Evolutionary conservation across 2,888 invertebrate genomes (phyloP).

Genomic region (Trisateles emortualis): DNA sequence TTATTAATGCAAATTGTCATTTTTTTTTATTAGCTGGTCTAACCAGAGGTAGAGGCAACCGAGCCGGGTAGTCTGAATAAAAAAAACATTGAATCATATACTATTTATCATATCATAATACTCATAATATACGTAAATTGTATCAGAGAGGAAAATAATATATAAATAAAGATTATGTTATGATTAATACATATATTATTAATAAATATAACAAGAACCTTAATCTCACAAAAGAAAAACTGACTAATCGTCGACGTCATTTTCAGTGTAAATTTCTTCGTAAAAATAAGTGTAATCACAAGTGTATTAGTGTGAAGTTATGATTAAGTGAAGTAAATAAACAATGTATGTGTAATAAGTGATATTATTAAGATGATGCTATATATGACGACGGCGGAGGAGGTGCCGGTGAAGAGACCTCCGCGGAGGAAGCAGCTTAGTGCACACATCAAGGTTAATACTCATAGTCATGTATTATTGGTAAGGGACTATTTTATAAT

Average conservation of each 20-base stretch:
- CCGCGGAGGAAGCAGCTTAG: constrained; percentile 75
- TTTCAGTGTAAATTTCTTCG: constrained; percentile 29
- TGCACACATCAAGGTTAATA: constrained; percentile 78
- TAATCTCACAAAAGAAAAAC: constrained; percentile 19
- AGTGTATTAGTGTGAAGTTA: constrained; percentile 23
- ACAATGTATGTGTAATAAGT: constrained; percentile 35
- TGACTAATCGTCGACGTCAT: constrained; percentile 11
- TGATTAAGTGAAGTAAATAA: constrained; percentile 21
- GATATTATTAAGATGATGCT: constrained; percentile 68
- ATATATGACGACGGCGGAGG: constrained; percentile 74
- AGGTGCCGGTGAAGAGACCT: constrained; percentile 72
- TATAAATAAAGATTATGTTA: no score
- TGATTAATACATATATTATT: constrained; percentile 1
- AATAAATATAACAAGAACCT: constrained; percentile 10
- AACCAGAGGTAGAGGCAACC: no score
- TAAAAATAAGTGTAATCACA: constrained; percentile 19
- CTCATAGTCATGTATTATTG: background rate
- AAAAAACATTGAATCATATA: no score
- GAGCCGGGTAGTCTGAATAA: no score
- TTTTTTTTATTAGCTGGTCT: no score
- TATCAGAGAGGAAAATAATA: background rate
- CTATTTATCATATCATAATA: no score
- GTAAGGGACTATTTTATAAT: no score
- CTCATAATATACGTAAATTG: no score
- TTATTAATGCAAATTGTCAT: no score